Evolutionary conservation across 2,888 invertebrate genomes (phyloP).

Genomic region (Chaetogeoica ovagalla): DNA sequence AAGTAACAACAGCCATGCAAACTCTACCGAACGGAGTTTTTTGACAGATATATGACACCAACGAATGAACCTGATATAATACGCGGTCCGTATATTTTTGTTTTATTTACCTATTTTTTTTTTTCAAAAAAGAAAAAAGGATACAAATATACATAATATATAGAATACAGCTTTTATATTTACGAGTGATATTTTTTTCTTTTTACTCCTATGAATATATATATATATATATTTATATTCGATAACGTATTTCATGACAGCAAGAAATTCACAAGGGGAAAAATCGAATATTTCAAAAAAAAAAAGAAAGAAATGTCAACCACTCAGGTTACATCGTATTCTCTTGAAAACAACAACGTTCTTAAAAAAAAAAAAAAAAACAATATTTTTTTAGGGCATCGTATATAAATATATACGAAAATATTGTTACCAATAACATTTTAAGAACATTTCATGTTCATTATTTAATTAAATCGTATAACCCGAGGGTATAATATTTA

Average conservation of each 20-base stretch:
- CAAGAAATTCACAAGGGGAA: not conserved
- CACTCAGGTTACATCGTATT: not conserved
- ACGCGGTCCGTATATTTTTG: not conserved
- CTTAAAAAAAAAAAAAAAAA: not conserved
- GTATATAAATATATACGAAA: too few species aligned
- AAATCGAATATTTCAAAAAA: constrained; percentile 8
- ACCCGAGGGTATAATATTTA: too few species aligned
- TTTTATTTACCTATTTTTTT: constrained; percentile 4
- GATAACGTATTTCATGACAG: not conserved
- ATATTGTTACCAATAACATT: too few species aligned
- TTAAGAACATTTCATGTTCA: too few species aligned
- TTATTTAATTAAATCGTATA: too few species aligned
- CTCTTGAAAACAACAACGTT: not conserved
- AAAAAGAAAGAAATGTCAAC: not conserved
- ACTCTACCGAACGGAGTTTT: not conserved
- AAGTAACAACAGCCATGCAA: not conserved
- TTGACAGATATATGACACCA: not conserved
- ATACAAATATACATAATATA: not conserved
- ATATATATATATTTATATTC: not conserved
- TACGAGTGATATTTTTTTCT: not conserved
- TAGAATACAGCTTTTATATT: not conserved
- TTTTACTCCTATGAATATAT: too few species aligned
- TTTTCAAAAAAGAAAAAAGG: too few species aligned
- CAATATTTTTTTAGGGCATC: not conserved
- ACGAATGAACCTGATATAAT: not conserved